A percentile compares a stretch with the other conserved stretches of the same genome.
Evolutionary conservation across 2,797 vertebrate species (phyloP).

Genomic region (Molossus alvarezi): DNA sequence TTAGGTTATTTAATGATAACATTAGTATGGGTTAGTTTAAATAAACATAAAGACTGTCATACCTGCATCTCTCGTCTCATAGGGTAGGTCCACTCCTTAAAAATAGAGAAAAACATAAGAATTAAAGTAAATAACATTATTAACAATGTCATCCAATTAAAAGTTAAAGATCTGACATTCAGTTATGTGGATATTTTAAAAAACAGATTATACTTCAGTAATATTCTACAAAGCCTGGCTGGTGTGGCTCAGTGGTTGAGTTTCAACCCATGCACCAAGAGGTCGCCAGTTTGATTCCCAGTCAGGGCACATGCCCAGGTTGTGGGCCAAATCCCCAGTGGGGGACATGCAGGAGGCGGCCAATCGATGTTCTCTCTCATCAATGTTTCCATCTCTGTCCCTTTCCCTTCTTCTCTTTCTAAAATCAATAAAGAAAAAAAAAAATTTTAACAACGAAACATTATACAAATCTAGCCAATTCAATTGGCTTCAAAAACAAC

Average conservation of each 20-base stretch:
- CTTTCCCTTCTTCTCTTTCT: no score
- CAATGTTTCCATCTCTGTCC: no score
- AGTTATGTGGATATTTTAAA: not conserved
- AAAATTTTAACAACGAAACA: no score
- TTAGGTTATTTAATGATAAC: conserved; percentile 49
- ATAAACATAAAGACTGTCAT: conserved; percentile 79
- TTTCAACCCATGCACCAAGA: no score
- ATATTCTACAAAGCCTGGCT: not conserved
- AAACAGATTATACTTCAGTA: conserved; percentile 59
- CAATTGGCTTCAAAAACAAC: conserved; percentile 18
- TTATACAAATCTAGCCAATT: not conserved
- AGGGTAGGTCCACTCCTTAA: conserved; percentile 98
- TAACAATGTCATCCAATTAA: conserved; percentile 56
- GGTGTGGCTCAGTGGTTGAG: no score
- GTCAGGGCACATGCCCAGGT: no score
- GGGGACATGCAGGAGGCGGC: no score
- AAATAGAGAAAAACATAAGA: conserved; percentile 74
- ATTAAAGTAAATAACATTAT: conserved; percentile 60
- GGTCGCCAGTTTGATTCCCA: no score
- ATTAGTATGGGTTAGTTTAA: not conserved
- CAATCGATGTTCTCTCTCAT: no score
- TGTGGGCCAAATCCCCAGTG: no score
- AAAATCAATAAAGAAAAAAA: no score
- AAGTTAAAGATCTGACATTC: conserved; percentile 9
- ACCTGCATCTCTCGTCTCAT: conserved; percentile 99